A percentile compares a stretch with the other conserved stretches of the same genome.
Conservation (phyloP, 1,140 invertebrate species). For the Drosophila pseudoobscura region DNA sequence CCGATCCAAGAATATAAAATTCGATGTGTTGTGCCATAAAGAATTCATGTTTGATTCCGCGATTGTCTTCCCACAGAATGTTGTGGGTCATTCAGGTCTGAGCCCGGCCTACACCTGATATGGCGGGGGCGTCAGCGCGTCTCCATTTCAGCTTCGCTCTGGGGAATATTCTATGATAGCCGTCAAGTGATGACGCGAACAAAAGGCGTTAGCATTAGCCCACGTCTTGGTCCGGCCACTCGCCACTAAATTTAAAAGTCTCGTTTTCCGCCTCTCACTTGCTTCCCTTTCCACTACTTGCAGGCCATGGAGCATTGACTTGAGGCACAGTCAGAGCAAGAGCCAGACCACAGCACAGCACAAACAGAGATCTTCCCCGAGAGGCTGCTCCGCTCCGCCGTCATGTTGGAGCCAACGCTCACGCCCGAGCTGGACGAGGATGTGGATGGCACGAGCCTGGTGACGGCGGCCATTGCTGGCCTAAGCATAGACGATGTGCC, state of each 20-base stretch:
- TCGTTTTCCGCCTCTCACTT: slow-evolving; percentile 32
- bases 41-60: too few species aligned
- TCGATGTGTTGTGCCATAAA: too few species aligned
- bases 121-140: background rate
- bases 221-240: slow-evolving; percentile 24
- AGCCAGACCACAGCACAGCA: slow-evolving; percentile 1
- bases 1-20: too few species aligned
- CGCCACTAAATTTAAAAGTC: slow-evolving; percentile 24
- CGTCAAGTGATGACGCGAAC: slow-evolving; percentile 1
- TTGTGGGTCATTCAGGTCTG: slow-evolving; percentile 8
- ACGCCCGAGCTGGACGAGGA: slow-evolving; percentile 52
- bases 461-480: slow-evolving; percentile 23
- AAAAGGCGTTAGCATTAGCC: slow-evolving; percentile 32
- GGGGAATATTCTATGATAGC: background rate
- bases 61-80: background rate
- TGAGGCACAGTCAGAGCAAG: slow-evolving; percentile 2
- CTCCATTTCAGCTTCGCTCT: slow-evolving; percentile 13
- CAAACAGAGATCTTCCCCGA: background rate
- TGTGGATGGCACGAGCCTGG: slow-evolving; percentile 6
- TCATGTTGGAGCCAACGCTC: slow-evolving; percentile 62
- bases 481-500: slow-evolving; percentile 57
- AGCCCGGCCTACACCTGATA: slow-evolving; percentile 23
- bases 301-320: slow-evolving; percentile 68
- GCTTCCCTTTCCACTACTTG: slow-evolving; percentile 8
- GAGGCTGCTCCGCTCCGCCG: background rate